Conservation (phyloP, 1,140 invertebrate genomes). For the Listronotus bonariensis region DNA sequence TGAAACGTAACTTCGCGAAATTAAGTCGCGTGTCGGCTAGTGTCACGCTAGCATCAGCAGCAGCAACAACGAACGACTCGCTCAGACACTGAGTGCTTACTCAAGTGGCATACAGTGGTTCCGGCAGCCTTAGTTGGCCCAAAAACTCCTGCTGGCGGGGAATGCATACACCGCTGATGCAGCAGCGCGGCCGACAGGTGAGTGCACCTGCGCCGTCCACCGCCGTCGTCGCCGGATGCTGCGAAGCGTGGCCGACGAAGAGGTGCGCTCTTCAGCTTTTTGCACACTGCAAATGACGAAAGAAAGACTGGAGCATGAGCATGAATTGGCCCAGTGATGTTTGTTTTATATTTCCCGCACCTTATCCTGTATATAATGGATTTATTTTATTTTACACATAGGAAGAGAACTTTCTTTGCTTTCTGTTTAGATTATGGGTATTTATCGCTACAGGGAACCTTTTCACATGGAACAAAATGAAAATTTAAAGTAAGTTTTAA, state of each 20-base stretch:
- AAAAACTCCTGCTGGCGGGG: conserved; percentile 42
- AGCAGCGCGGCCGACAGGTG: conserved; percentile 43
- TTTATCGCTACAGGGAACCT: too few species aligned
- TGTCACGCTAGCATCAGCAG: conserved; percentile 9
- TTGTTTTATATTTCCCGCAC: too few species aligned
- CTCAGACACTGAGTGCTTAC: conserved; percentile 30
- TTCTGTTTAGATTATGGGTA: too few species aligned
- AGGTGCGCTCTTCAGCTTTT: background rate
- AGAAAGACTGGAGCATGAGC: too few species aligned
- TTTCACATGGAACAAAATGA: too few species aligned
- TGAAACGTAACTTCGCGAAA: too few species aligned
- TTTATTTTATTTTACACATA: too few species aligned
- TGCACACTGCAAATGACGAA: too few species aligned
- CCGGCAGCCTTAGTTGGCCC: conserved; percentile 26
- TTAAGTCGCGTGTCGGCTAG: background rate
- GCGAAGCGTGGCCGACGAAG: conserved; percentile 23
- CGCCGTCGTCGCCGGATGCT: conserved; percentile 18
- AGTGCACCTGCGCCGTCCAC: conserved; percentile 44
- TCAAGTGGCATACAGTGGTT: conserved; percentile 39
- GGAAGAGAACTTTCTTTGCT: too few species aligned
- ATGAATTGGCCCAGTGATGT: too few species aligned
- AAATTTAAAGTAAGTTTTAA: too few species aligned
- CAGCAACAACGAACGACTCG: conserved; percentile 4
- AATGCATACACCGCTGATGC: conserved; percentile 41
- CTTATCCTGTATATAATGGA: too few species aligned